Evolutionary conservation across 2,888 invertebrate species (phyloP).

Genomic region (Agrochola lota): DNA sequence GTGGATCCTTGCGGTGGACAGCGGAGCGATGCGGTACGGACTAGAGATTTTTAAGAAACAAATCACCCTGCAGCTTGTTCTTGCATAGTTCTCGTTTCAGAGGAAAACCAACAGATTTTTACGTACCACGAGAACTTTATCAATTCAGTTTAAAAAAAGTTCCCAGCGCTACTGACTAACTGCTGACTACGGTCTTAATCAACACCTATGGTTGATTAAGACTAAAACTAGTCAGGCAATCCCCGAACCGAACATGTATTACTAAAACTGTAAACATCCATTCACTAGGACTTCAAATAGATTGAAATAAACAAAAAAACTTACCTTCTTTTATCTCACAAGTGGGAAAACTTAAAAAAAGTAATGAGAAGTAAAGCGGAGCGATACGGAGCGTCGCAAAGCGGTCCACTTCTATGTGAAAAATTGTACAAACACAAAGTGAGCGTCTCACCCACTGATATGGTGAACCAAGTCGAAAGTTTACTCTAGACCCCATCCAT

Average conservation of each 20-base stretch:
- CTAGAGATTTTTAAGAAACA: not conserved
- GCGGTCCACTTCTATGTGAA: conserved; percentile 23
- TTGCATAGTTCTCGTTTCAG: not conserved
- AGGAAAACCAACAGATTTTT: not conserved
- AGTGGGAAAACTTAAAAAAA: not conserved
- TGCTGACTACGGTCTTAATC: too few species aligned
- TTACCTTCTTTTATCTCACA: not conserved
- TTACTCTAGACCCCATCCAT: conserved; percentile 15
- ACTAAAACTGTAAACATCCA: not conserved
- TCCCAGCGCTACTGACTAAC: not conserved
- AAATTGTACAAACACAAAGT: conserved; percentile 28
- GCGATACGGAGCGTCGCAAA: not conserved
- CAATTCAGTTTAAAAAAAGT: not conserved
- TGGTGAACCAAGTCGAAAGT: conserved; percentile 32
- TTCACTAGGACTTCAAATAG: not conserved
- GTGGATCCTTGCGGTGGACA: not conserved
- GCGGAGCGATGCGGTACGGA: not conserved
- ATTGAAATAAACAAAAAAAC: not conserved
- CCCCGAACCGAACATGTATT: not conserved
- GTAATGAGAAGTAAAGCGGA: not conserved
- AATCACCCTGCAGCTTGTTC: not conserved
- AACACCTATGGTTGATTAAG: not conserved
- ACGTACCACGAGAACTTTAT: not conserved
- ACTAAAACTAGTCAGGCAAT: not conserved
- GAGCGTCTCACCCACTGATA: conserved; percentile 10